Evolutionary conservation across 2,888 invertebrate genomes (phyloP).

Genomic region (Azorinus chamasolen): DNA sequence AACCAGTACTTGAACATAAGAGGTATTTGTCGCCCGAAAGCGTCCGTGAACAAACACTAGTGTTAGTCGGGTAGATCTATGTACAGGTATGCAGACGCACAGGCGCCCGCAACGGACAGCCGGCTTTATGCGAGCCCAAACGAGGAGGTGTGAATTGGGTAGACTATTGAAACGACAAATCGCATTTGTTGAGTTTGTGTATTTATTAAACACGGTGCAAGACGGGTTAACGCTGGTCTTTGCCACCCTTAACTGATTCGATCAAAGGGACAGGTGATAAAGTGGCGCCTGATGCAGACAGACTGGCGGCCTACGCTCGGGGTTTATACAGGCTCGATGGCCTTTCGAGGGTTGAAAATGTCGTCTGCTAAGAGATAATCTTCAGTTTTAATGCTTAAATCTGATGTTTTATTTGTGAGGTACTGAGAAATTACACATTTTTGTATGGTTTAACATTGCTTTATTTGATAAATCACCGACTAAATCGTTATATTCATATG

Average conservation of each 20-base stretch:
- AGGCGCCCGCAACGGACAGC: conserved; percentile 8
- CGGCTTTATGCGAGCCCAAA: conserved; percentile 1
- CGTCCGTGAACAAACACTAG: conserved; percentile 29
- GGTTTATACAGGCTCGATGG: not conserved
- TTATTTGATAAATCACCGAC: no score
- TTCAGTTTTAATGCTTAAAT: no score
- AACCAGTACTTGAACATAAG: conserved; percentile 18
- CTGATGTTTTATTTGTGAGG: no score
- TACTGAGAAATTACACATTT: no score
- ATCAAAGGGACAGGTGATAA: conserved; percentile 62
- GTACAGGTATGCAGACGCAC: conserved; percentile 12
- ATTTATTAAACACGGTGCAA: conserved; percentile 59
- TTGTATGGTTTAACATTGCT: no score
- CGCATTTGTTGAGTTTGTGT: conserved; percentile 59
- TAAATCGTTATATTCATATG: no score
- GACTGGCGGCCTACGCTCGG: conserved; percentile 39
- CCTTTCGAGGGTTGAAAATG: no score
- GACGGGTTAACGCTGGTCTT: conserved; percentile 52
- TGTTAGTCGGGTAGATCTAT: conserved; percentile 23
- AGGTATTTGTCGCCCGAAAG: conserved; percentile 33
- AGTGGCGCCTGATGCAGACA: conserved; percentile 51
- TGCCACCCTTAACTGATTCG: conserved; percentile 55
- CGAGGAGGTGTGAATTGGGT: conserved; percentile 70
- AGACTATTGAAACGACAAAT: conserved; percentile 63
- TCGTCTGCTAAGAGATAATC: no score